A percentile compares a stretch with the other conserved stretches of the same genome.
phyloP scores from a whole-genome alignment of 1,140 invertebrate genomes.

The Tetranychus cinnabarinus region DNA sequence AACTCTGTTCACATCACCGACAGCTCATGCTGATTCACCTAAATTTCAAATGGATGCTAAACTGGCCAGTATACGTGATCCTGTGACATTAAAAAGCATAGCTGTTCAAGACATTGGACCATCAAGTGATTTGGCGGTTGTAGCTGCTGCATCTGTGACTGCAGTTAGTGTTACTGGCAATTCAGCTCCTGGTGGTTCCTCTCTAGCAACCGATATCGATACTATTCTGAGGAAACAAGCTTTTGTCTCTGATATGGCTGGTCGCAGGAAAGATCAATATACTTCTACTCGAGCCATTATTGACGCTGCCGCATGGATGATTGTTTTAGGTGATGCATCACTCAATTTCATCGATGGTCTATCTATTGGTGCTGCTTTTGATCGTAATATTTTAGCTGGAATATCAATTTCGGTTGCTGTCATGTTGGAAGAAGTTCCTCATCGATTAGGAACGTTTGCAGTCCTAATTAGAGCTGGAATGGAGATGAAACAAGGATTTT shows the following conservation, averaged over 20 bases:
- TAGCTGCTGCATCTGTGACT: neutral
- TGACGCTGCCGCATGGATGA: constrained; percentile 12
- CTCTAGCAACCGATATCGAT: neutral
- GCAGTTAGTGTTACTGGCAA: neutral
- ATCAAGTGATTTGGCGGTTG: neutral
- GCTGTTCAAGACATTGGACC: neutral
- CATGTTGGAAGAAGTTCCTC: constrained; percentile 40
- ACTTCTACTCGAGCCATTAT: neutral
- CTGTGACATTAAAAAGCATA: neutral
- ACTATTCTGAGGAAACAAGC: neutral
- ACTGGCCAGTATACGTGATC: neutral
- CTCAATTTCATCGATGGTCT: constrained; percentile 12
- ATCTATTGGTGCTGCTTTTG: constrained; percentile 30
- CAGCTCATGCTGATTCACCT: neutral
- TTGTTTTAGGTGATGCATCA: constrained; percentile 10
- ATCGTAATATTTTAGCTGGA: constrained; percentile 32
- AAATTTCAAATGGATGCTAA: neutral
- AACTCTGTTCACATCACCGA: neutral
- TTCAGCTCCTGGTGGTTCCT: neutral
- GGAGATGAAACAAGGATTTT: constrained; percentile 33
- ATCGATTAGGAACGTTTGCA: constrained; percentile 46
- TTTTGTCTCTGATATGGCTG: constrained; percentile 5
- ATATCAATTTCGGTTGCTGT: constrained; percentile 38
- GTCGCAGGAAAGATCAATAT: constrained; percentile 8
- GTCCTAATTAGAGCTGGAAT: constrained; percentile 42